Evolutionary conservation across 2,888 invertebrate genomes (phyloP), one percentile per base, ranked within the genome.

Genomic region (Thymelicus acteon): DNA sequence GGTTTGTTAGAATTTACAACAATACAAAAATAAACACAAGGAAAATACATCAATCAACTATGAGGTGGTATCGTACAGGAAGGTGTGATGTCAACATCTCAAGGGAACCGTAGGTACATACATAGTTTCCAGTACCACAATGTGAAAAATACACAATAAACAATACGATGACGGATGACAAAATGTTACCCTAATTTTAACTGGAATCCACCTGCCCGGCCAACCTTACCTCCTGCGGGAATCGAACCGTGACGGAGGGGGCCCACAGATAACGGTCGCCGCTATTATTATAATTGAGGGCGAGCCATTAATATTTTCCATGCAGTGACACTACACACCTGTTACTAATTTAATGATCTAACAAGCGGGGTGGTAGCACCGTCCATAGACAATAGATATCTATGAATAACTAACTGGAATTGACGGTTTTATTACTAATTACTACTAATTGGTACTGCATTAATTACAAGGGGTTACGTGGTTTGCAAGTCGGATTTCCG

Each of bases 221-320:
- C 54, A 63, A 69, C 66, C 44, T 66, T 60, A 58, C 66, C 66
- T 67, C 58, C 66, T 19, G 60, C 63, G 72, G 63, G 72, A 72
- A 67, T 72, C 72, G 72, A 72, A 72, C 72, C 72, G 63, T 67
- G 72, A 67, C 66, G 10, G 65, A 60, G 66, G 66, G 54, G 66
- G 60, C 44, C 40, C 54, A 64, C 64, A 48, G 66, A 67, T 67
- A 67, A 60, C 66, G 66, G 48, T 57, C 54, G 19, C 6, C 12
- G 19, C 66, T 48, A 67, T 67, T 67, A 67, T 60, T 60, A 60
- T 67, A 67, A 67, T 67, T 67, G 66, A 67, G 60, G 66, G 60
- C 60, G 31, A 57, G 44, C 48, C 60, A 67, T 67, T 60, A 31
- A 67, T 67, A 60, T 65, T 65, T 64, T 67, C 19, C 48, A 67